Evolutionary conservation across 2,888 invertebrate genomes (phyloP).

Genomic region (Nipponacmea schrenckii): DNA sequence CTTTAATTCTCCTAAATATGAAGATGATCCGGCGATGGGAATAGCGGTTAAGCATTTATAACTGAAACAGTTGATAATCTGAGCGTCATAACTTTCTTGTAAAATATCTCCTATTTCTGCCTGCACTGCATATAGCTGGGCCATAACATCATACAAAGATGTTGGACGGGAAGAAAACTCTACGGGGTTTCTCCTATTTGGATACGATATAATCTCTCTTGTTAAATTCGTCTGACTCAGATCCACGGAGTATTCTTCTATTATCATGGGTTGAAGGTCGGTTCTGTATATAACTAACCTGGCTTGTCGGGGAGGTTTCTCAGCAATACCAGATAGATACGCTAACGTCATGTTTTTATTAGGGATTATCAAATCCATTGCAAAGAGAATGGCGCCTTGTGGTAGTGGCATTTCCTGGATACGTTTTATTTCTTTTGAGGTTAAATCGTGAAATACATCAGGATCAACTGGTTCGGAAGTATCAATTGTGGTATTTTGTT

Average conservation of each 20-base stretch:
- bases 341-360: no score
- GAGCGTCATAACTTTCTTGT: slow-evolving; percentile 29
- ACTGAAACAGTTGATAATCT: slow-evolving; percentile 26
- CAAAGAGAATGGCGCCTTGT: no score
- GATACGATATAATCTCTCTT: slow-evolving; percentile 10
- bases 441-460: neutral
- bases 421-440: neutral
- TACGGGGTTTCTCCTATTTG: slow-evolving; percentile 22
- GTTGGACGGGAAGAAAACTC: slow-evolving; percentile 31
- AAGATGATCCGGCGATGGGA: no score
- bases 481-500: no score
- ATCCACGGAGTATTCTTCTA: slow-evolving; percentile 41
- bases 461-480: neutral
- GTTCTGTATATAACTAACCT: slow-evolving; percentile 46
- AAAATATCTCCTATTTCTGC: slow-evolving; percentile 23
- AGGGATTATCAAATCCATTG: no score
- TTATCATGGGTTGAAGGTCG: slow-evolving; percentile 34
- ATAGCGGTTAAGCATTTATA: no score
- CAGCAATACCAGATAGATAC: no score
- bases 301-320: slow-evolving; percentile 40
- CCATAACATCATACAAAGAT: slow-evolving; percentile 19
- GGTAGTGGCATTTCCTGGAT: no score
- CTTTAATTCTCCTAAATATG: no score
- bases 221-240: slow-evolving; percentile 33
- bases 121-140: slow-evolving; percentile 22